Conservation (phyloP, 2,888 invertebrate genomes). For the Pseudolycoriella hygida region DNA sequence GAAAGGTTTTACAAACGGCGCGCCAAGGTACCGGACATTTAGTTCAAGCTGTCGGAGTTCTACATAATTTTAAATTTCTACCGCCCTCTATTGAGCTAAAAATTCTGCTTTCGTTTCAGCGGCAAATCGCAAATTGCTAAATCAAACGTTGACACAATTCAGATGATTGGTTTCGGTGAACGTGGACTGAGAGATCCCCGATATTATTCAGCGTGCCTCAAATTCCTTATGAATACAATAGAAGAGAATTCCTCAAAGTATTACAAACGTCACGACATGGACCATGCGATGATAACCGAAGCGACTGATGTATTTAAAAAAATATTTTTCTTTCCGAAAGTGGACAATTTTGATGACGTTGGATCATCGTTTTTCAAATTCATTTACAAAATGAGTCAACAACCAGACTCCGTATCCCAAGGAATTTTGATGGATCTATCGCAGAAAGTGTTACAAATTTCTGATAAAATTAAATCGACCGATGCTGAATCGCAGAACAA, state of each 20-base stretch:
- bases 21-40: too few relatives aligned
- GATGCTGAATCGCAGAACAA: conserved; percentile 5
- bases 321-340: conserved; percentile 28
- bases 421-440: conserved; percentile 33
- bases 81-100: too few relatives aligned
- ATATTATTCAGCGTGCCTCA: conserved; percentile 21
- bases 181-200: conserved; percentile 23
- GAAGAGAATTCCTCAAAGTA: conserved; percentile 20
- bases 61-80: too few relatives aligned
- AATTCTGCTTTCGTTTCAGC: conserved; percentile 20
- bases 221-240: conserved; percentile 22
- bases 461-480: conserved; percentile 13
- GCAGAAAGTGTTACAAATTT: conserved; percentile 14
- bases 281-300: conserved; percentile 19
- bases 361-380: conserved; percentile 35
- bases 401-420: conserved; percentile 35
- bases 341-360: conserved; percentile 33
- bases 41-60: too few relatives aligned
- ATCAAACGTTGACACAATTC: conserved; percentile 55
- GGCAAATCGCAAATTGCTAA: conserved; percentile 40
- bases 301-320: conserved; percentile 30
- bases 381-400: conserved; percentile 37
- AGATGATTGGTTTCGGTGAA: conserved; percentile 48
- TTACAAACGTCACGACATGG: conserved; percentile 22
- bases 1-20: too few relatives aligned